Evolutionary conservation across 2,797 vertebrate species (phyloP).

Genomic region (Sarcoramphus papa): DNA sequence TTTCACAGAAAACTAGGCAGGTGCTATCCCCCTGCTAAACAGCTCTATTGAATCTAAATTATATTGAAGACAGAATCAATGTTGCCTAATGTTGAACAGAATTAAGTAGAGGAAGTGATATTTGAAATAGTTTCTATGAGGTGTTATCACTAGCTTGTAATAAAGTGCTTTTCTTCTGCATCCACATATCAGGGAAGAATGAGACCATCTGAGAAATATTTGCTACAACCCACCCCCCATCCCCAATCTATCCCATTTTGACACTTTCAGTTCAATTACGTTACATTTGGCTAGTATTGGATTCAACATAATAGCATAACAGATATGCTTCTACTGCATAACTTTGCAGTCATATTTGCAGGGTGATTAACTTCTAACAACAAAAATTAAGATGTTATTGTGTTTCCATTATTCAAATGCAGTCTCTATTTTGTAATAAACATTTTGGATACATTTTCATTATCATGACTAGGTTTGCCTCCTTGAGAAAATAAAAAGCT

Average conservation of each 20-base stretch:
- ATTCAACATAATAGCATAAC: neutral
- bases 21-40: neutral
- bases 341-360: neutral
- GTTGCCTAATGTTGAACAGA: neutral
- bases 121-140: neutral
- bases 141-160: neutral
- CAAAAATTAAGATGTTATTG: neutral
- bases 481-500: neutral
- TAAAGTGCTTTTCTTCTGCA: neutral
- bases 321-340: neutral
- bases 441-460: neutral
- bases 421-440: neutral
- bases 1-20: neutral
- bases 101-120: neutral
- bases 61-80: neutral
- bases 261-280: neutral
- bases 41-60: neutral
- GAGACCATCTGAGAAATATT: neutral
- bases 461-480: neutral
- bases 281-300: neutral
- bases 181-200: neutral
- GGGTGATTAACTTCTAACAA: neutral
- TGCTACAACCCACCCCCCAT: neutral
- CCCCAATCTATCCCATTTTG: neutral
- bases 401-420: neutral